These are phyloP conservation scores for Cantharis rufa DNA, from an alignment of 2,888 invertebrate genomes.

Conservation along the genomic window DNA sequence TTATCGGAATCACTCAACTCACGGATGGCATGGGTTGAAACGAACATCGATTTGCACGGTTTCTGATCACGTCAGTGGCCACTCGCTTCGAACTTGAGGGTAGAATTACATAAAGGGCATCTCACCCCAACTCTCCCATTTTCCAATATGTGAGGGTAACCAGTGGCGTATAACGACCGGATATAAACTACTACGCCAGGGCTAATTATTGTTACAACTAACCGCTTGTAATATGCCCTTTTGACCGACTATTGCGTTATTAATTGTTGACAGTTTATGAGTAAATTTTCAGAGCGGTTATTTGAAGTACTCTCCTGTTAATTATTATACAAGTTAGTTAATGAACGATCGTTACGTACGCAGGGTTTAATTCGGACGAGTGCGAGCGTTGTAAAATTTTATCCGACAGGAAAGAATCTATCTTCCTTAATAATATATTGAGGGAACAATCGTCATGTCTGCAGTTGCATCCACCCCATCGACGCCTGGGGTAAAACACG, in stretches of 20 bases:
- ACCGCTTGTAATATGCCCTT: conserved; percentile 16
- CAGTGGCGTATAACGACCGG: conserved; percentile 44
- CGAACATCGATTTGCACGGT: conserved; percentile 56
- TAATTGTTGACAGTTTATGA: conserved; percentile 10
- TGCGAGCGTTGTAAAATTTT: not conserved
- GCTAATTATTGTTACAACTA: conserved; percentile 27
- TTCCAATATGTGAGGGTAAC: conserved; percentile 36
- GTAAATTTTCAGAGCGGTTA: conserved; percentile 3
- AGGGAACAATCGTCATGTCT: conserved; percentile 42
- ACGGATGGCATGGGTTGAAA: conserved; percentile 45
- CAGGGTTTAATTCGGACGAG: not conserved
- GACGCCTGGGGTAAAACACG: conserved; percentile 10
- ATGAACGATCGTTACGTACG: not conserved
- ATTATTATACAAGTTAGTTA: not conserved
- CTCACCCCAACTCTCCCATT: conserved; percentile 28
- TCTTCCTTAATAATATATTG: conserved; percentile 40
- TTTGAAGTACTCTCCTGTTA: not conserved
- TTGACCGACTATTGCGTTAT: conserved; percentile 16
- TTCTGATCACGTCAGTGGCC: conserved; percentile 55
- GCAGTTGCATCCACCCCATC: conserved; percentile 27
- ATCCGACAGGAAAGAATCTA: conserved; percentile 36
- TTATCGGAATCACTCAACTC: conserved; percentile 25
- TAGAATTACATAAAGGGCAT: conserved; percentile 48
- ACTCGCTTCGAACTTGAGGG: conserved; percentile 49
- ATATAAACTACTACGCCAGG: conserved; percentile 38